Conservation (phyloP, 2,113 vertebrate genomes). For the Acinonyx jubatus region DNA sequence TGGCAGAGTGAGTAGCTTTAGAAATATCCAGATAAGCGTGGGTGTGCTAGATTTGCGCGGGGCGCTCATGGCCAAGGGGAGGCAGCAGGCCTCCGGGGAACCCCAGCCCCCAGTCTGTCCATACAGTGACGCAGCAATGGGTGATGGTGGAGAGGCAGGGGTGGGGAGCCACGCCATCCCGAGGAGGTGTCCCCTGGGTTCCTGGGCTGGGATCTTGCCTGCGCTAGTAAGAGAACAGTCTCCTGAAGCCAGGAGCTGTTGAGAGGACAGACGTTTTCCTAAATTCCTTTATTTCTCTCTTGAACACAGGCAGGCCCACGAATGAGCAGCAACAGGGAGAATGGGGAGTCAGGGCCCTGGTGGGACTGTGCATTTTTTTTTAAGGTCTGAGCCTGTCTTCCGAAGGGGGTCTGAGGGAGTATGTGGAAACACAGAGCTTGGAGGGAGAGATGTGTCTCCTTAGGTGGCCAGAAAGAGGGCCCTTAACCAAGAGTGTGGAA, state of each 20-base stretch:
- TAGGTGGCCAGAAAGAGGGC: background rate
- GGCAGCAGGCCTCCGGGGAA: background rate
- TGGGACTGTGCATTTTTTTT: background rate
- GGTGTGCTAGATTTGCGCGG: background rate
- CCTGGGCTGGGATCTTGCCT: background rate
- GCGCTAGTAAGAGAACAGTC: background rate
- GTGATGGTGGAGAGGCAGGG: background rate
- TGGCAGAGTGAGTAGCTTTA: background rate
- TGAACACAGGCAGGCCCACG: background rate
- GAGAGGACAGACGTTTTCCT: background rate
- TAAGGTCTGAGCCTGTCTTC: background rate
- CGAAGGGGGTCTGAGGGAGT: background rate
- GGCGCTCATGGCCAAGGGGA: background rate
- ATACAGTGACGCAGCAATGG: fast-evolving
- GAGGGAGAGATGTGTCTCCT: background rate
- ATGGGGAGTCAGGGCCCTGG: background rate
- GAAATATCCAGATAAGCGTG: background rate
- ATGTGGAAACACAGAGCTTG: background rate
- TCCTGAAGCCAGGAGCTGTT: background rate
- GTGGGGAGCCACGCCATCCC: background rate
- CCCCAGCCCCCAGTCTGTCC: background rate
- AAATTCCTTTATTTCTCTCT: background rate
- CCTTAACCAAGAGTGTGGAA: background rate
- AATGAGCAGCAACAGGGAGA: background rate
- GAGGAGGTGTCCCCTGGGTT: background rate